Evolutionary conservation across 2,888 invertebrate genomes (phyloP), one percentile per base, ranked within the genome.

Genomic region (Leptothorax acervorum): DNA sequence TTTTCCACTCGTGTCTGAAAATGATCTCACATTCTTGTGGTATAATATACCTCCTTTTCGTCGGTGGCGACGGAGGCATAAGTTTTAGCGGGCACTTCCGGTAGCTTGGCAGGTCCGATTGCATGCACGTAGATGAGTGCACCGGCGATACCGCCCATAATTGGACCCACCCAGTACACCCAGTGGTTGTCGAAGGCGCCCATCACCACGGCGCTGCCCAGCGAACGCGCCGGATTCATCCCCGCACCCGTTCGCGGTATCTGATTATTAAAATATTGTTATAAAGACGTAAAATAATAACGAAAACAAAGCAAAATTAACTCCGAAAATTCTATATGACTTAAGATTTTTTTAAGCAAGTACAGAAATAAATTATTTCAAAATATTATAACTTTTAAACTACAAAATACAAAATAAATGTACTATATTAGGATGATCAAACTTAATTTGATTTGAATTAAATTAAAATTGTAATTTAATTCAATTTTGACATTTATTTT

Each of bases 151-250:
- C 98, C 98, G 57, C 98, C 98, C 2, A 97, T 95, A 85, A 97
- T 96, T 0, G 98, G 98, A 0, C 98, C 98, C n/a, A 97, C 96
- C 98, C 98, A 98, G 95, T 98, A 98, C 0, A 98, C 97, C 98
- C 98, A 99, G 92, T 99, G 99, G 90, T 97, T 95, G 4, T 95
- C 95, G 97, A 98, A 99, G 48, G 95, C 95, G 85, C 96, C 96
- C 88, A 96, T 96, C 83, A 98, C 96, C 39, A 98, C 96, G 2
- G 99, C 98, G 0, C 98, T 97, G 84, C 99, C 99, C 92, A 99
- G 96, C 85, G 97, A 97, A 86, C 99, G 96, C 0, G 99, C 99
- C 0, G 99, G 98, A 95, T 99, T 99, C 98, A 99, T 98, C 91
- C 98, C 97, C 57, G 98, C 96, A 65, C 98, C 98, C 12, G 99